Percentiles rank a stretch among this genome's conserved stretches.
Evolutionary conservation across 2,888 invertebrate species (phyloP).

Genomic region (Terebella lapidaria): DNA sequence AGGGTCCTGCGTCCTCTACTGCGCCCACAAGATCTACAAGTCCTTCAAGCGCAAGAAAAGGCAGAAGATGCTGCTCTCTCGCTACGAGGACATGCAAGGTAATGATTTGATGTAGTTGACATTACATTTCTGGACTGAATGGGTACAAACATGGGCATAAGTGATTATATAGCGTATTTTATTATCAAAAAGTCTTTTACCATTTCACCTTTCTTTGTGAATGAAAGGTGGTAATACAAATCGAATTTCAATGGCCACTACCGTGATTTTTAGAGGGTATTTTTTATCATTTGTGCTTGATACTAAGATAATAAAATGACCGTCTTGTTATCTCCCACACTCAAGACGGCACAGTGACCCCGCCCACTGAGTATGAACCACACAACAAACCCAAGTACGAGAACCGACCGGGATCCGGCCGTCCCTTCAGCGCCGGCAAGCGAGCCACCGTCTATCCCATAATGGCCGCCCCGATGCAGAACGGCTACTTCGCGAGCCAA

Average conservation of each 20-base stretch:
- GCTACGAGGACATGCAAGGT: neutral
- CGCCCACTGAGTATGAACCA: neutral
- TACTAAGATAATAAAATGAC: no score
- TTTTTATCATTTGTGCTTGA: no score
- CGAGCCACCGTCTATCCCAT: neutral
- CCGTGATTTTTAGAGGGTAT: no score
- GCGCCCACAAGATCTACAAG: slow-evolving; percentile 18
- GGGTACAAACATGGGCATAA: no score
- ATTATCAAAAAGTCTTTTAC: no score
- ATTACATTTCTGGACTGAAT: no score
- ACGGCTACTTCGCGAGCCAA: neutral
- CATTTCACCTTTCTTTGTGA: no score
- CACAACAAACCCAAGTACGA: neutral
- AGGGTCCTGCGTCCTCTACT: slow-evolving; percentile 25
- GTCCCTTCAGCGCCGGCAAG: neutral
- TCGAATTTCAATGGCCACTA: no score
- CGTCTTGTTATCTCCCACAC: no score
- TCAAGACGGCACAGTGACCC: neutral
- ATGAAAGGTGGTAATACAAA: no score
- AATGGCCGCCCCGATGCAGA: neutral
- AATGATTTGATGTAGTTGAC: no score
- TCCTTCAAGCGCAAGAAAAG: slow-evolving; percentile 8
- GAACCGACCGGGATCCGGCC: neutral
- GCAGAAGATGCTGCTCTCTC: neutral
- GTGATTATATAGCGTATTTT: no score